Evolutionary conservation across 2,113 vertebrate species (phyloP).

Genomic region (Micronycteris hirsuta): DNA sequence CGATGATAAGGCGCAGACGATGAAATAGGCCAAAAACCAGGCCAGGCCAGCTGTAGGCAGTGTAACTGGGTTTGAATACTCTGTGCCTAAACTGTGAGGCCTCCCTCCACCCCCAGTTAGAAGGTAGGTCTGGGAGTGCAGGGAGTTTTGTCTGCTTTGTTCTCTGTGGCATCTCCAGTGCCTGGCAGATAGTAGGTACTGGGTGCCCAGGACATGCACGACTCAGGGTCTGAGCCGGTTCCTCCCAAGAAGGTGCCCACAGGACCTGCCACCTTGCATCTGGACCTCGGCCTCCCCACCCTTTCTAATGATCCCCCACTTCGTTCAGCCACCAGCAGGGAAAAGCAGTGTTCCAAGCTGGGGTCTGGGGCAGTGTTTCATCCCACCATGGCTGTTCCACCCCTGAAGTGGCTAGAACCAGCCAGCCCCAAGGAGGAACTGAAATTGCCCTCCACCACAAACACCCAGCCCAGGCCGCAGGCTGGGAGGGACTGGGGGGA

Average conservation of each 20-base stretch:
- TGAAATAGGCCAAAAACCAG: background rate
- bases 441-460: background rate
- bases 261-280: background rate
- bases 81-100: background rate
- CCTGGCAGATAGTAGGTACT: background rate
- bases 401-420: background rate
- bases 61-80: background rate
- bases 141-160: background rate
- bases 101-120: accelerated
- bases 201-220: accelerated
- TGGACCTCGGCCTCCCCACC: background rate
- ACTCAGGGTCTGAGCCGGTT: background rate
- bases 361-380: background rate
- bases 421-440: slow-evolving; percentile 10
- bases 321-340: background rate
- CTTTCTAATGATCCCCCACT: background rate
- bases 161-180: background rate
- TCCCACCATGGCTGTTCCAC: background rate
- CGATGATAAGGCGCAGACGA: background rate
- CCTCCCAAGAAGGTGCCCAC: background rate
- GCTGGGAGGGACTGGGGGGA: background rate
- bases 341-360: background rate
- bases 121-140: background rate
- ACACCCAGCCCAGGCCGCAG: background rate
- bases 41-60: accelerated